Conservation (phyloP, 1,140 invertebrate genomes). For the Monomorium pharaonis region DNA sequence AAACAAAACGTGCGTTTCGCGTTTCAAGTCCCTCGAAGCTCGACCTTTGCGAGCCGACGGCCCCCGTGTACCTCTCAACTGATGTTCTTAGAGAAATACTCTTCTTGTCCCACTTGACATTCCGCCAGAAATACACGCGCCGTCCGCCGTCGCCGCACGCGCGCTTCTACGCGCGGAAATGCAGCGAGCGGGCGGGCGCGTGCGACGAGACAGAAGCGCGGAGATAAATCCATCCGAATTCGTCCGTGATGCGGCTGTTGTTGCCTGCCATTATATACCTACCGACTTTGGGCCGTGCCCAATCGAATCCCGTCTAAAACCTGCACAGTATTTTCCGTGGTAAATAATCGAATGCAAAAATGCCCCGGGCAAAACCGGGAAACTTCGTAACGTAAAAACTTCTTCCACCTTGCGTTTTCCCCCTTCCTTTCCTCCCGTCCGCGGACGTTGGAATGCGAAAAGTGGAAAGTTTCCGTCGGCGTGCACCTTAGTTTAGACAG, state of each 20-base stretch:
- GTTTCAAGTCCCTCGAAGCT: not conserved
- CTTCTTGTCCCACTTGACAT: conserved; percentile 54
- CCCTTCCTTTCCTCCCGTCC: not conserved
- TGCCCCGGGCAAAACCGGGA: not conserved
- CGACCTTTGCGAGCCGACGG: conserved; percentile 15
- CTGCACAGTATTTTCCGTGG: too few species aligned
- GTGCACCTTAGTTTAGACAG: not conserved
- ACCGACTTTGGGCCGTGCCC: too few species aligned
- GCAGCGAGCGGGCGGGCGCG: not conserved
- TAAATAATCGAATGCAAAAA: not conserved
- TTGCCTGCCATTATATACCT: not conserved
- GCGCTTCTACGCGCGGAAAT: not conserved
- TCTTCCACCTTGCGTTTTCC: not conserved
- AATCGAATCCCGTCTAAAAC: conserved; percentile 1
- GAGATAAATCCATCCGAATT: conserved; percentile 13
- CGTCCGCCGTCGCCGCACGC: conserved; percentile 30
- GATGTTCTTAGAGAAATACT: conserved; percentile 45
- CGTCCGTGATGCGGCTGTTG: not conserved
- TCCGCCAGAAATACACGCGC: conserved; percentile 53
- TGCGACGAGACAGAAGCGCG: too few species aligned
- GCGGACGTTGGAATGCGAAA: not conserved
- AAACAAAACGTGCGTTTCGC: not conserved
- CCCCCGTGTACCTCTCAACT: not conserved
- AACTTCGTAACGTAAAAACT: not conserved
- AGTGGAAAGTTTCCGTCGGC: conserved; percentile 2